These are phyloP conservation scores for Cryptops parisi DNA, from an alignment of 2,888 invertebrate genomes.

Conservation along the genomic window DNA sequence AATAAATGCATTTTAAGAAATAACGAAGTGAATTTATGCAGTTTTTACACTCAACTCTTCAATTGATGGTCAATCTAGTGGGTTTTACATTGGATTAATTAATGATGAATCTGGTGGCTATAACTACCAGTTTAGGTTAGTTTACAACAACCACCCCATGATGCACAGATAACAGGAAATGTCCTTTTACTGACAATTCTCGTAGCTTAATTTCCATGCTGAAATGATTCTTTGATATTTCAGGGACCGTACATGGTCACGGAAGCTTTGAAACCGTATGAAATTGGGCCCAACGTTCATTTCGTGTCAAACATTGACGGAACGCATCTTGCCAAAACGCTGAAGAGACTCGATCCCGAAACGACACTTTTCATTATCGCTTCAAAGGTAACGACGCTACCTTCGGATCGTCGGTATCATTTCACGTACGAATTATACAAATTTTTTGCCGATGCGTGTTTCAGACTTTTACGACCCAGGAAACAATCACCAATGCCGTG, in stretches of 20 bases:
- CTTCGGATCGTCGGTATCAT: neutral
- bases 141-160: too few relatives aligned
- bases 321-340: conserved; percentile 86
- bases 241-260: conserved; percentile 97
- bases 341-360: conserved; percentile 79
- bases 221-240: neutral
- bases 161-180: too few relatives aligned
- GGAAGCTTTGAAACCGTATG: conserved; percentile 86
- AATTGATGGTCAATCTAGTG: too few relatives aligned
- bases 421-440: neutral
- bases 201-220: neutral
- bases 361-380: conserved; percentile 96
- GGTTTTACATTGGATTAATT: too few relatives aligned
- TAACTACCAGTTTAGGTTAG: too few relatives aligned
- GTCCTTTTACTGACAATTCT: too few relatives aligned
- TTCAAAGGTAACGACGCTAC: conserved; percentile 49
- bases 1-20: too few relatives aligned
- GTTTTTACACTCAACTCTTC: too few relatives aligned
- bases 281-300: conserved; percentile 70
- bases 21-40: too few relatives aligned
- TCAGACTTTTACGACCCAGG: conserved; percentile 86
- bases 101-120: too few relatives aligned
- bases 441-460: neutral
- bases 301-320: conserved; percentile 99
- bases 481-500: conserved; percentile 97